Evolutionary conservation across 2,797 vertebrate genomes (phyloP).

Genomic region (Pseudopleuronectes americanus): DNA sequence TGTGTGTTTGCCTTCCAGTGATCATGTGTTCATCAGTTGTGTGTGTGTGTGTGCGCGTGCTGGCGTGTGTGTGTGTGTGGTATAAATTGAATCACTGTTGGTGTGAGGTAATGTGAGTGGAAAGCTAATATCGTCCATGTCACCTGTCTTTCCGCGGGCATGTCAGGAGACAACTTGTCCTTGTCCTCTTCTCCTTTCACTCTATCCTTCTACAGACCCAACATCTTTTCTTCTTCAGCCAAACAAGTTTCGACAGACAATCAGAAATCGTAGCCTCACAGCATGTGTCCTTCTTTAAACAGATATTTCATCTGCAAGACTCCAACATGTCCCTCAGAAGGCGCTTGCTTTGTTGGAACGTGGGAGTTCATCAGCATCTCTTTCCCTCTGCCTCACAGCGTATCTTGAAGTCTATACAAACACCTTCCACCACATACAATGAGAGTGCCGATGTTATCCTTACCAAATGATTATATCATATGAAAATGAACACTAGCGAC

Average conservation of each 20-base stretch:
- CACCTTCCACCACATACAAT: constrained; percentile 54
- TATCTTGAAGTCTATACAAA: constrained; percentile 12
- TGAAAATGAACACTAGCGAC: constrained; percentile 43
- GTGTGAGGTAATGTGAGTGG: constrained; percentile 60
- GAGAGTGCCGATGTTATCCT: constrained; percentile 48
- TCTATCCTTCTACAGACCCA: constrained; percentile 14
- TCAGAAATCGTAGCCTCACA: constrained; percentile 22
- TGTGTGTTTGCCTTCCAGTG: constrained; percentile 19
- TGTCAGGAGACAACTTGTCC: constrained; percentile 47
- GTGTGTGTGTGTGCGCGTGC: not conserved
- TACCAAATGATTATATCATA: constrained; percentile 52
- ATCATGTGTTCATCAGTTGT: constrained; percentile 9
- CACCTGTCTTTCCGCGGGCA: constrained; percentile 42
- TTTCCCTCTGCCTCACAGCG: constrained; percentile 27
- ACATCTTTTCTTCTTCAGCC: constrained; percentile 26
- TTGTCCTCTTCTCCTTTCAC: constrained; percentile 49
- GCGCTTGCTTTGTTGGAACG: constrained; percentile 42
- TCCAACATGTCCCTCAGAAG: constrained; percentile 9
- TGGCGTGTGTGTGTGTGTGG: not conserved
- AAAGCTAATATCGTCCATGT: constrained; percentile 63
- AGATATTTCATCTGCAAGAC: constrained; percentile 17
- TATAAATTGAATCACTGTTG: constrained; percentile 63
- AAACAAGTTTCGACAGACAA: constrained; percentile 42
- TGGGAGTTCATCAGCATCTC: constrained; percentile 20
- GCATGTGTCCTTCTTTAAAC: constrained; percentile 18